Base-by-base conservation (phyloP, 1,140 invertebrate species). In the Drosophila auraria region DNA sequence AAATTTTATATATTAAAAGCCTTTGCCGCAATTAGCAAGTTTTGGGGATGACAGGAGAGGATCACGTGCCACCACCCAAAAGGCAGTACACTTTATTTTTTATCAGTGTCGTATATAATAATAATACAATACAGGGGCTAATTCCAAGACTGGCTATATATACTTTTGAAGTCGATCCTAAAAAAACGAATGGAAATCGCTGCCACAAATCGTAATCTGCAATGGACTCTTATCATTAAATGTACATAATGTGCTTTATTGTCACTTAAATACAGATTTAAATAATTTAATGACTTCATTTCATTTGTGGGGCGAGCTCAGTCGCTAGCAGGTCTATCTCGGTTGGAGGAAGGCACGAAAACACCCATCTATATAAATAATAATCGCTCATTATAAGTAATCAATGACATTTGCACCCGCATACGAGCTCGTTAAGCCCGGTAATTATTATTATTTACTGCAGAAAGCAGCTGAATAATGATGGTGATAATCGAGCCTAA, bases 281-380 rank as follows among this genome's bases (percentile, higher is more conserved):
- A 90, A 89, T 89, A 79, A 82, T 84, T 90, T 89, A 65, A 89
- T 86, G 87, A 68, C 86, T 86, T 76, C 66, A 90, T 90, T 89
- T 76, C 66, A 57, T 71, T 54, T 86, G 59, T 56, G 71, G 57
- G 71, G 57, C 36, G 62, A 53, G 27, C 60, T 47, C 36, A 58
- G 49, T 63, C 45, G 42, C n/a, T 45, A 27, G 47, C 50, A 45
- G 33, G 53, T 47, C 62, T 64, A 54, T 69, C 51, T 44, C 49
- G 49, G 38, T 11, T 27, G 20, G 63, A 50, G 64, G 30, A 54
- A 71, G 61, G n/a, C 27, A 78, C 36, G 61, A 78, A 77, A 80
- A 40, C 54, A 73, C 27, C 47, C 54, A 73, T 74, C 60, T 60
- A 59, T 77, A 83, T 76, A 59, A 74, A 78, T 74, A 59, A 75